Evolutionary conservation across 2,888 invertebrate genomes (phyloP).

Genomic region (Brachypterus glaber): DNA sequence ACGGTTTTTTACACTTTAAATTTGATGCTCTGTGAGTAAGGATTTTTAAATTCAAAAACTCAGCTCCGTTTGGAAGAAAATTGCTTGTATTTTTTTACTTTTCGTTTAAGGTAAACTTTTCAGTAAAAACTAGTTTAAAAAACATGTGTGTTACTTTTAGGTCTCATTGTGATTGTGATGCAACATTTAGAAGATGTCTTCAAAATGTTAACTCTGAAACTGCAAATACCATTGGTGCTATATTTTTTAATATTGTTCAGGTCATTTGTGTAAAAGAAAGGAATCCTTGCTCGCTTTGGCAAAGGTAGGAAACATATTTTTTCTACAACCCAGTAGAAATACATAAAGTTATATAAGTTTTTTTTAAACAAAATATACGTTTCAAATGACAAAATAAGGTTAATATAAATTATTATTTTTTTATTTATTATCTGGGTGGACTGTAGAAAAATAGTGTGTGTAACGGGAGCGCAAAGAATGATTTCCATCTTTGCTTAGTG

Average conservation of each 20-base stretch:
- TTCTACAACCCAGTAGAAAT: not conserved
- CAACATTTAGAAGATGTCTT: slow-evolving; percentile 58
- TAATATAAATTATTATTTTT: too few species aligned
- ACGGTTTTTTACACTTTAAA: too few species aligned
- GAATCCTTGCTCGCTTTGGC: slow-evolving; percentile 53
- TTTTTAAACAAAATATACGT: not conserved
- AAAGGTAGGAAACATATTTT: slow-evolving; percentile 41
- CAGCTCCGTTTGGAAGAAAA: too few species aligned
- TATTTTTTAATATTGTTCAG: slow-evolving; percentile 67
- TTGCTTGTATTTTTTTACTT: too few species aligned
- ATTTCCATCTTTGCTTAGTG: too few species aligned
- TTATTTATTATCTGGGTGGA: too few species aligned
- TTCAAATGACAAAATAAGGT: not conserved
- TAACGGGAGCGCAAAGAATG: too few species aligned
- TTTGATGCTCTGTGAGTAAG: too few species aligned
- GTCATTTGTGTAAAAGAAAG: slow-evolving; percentile 62
- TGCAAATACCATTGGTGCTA: slow-evolving; percentile 61
- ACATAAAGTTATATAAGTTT: not conserved
- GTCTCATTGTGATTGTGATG: slow-evolving; percentile 68
- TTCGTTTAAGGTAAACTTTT: too few species aligned
- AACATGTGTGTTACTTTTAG: slow-evolving; percentile 40
- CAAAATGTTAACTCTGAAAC: slow-evolving; percentile 56
- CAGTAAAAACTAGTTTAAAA: too few species aligned
- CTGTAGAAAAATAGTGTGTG: too few species aligned
- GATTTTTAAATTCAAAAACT: too few species aligned